Evolutionary conservation across 1,140 invertebrate species (phyloP).

Genomic region (Bursaphelenchus mucronatus): DNA sequence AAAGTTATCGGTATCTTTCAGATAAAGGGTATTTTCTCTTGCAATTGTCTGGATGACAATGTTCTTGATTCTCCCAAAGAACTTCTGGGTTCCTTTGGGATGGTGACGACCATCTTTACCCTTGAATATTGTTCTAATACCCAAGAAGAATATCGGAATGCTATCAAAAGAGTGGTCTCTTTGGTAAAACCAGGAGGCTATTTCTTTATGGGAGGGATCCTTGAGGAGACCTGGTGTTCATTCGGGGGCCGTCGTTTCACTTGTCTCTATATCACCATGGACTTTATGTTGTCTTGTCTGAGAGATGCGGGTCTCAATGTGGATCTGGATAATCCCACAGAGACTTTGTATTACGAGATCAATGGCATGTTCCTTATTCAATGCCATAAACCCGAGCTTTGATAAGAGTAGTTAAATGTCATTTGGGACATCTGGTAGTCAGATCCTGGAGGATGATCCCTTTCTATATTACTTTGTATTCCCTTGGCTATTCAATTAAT

Average conservation of each 20-base stretch:
- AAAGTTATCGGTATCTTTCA: conserved; percentile 19
- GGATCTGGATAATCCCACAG: conserved; percentile 28
- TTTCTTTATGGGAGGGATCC: conserved; percentile 54
- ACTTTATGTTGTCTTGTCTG: conserved; percentile 51
- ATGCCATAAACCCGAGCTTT: conserved; percentile 28
- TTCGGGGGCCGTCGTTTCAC: conserved; percentile 56
- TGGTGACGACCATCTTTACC: conserved; percentile 59
- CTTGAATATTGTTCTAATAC: conserved; percentile 58
- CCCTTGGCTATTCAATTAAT: too few relatives aligned
- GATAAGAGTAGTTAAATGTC: neutral
- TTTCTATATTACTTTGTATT: too few relatives aligned
- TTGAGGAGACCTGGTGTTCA: conserved; percentile 55
- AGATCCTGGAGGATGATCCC: too few relatives aligned
- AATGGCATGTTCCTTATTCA: conserved; percentile 54
- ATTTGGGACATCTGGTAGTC: too few relatives aligned
- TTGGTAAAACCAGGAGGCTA: conserved; percentile 37
- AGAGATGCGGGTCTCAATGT: conserved; percentile 37
- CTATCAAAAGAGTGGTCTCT: conserved; percentile 37
- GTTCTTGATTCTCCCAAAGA: conserved; percentile 7
- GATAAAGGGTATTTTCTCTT: conserved; percentile 44
- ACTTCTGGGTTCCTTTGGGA: conserved; percentile 15
- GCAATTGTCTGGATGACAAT: conserved; percentile 41
- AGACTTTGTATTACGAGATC: conserved; percentile 40
- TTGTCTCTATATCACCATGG: conserved; percentile 53
- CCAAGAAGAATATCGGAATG: conserved; percentile 44